A percentile compares a stretch with the other conserved stretches of the same genome.
Conservation (phyloP, 2,113 vertebrate genomes). For the Corythornis cristatus region DNA sequence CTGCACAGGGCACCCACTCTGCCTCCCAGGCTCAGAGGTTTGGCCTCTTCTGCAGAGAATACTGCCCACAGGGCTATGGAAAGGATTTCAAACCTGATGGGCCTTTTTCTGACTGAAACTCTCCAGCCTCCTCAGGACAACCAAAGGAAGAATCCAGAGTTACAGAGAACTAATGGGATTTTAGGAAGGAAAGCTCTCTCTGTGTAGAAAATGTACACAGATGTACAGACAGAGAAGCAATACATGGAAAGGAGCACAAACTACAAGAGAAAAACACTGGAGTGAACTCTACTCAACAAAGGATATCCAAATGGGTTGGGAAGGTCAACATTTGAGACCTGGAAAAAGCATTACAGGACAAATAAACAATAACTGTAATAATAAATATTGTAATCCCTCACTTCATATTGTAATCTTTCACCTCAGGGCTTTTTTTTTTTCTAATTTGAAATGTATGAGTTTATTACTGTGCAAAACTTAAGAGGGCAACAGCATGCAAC, state of each 20-base stretch:
- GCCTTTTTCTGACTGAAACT: background rate
- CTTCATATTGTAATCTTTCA: background rate
- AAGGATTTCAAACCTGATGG: background rate
- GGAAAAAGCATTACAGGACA: background rate
- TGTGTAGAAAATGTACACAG: background rate
- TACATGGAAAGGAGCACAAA: background rate
- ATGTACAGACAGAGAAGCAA: background rate
- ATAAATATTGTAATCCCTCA: background rate
- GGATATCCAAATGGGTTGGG: background rate
- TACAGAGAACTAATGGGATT: background rate
- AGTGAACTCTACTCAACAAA: background rate
- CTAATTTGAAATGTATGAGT: background rate
- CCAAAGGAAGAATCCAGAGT: background rate
- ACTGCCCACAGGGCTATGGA: background rate
- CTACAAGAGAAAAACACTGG: background rate
- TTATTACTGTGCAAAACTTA: background rate
- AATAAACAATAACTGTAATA: background rate
- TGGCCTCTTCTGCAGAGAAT: background rate
- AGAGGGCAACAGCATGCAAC: background rate
- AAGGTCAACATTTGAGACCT: background rate
- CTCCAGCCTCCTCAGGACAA: background rate
- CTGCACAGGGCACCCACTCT: background rate
- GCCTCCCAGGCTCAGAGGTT: background rate
- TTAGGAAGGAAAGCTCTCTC: background rate
- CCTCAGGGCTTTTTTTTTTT: background rate